Evolutionary conservation across 2,888 invertebrate genomes (phyloP), one percentile per base, ranked within the genome.

Genomic region (Cryptus viduatorius): DNA sequence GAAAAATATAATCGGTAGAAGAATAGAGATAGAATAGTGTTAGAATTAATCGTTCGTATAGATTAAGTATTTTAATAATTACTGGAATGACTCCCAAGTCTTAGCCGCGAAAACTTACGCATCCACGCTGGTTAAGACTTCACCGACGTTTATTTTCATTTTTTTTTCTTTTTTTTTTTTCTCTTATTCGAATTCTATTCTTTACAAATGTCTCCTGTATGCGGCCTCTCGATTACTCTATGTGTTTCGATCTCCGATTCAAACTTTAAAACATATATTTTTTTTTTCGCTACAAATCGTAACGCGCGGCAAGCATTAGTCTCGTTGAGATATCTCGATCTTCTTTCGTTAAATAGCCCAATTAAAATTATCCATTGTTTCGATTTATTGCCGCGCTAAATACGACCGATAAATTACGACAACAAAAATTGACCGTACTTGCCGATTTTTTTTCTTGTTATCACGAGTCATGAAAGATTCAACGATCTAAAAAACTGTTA

Each of bases 1-100:
- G 93, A 93, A 93, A 93, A 93, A 93, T 93, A 93, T 93, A 93
- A 93, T 93, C 89, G 91, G 92, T 93, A 93, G 93, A 93, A 93
- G 93, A 93, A 93, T 93, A 93, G 93, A 93, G 92, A 93, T 93
- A 93, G 92, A 92, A 90, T 91, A 93, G 92, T 92, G 93, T 92
- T 93, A 92, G 91, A 92, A 91, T 93, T 90, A 92, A 92, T 92
- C 90, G 87, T 89, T 90, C 85, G 87, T 87, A 87, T 89, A 85
- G 85, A 87, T 84, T 81, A 83, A 77, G 75, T 86, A 78, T 69
- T 48, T 90, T 87, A 86, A 89, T 90, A 89, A 89, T 90, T 88
- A 87, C 82, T 89, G 89, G 89, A 90, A 88, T 90, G 89, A 86
- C 83, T 86, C 61, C 48, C 24, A 90, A 89, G 88, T 90, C 83